Evolutionary conservation across 2,888 invertebrate species (phyloP).

Genomic region (Pherbina coryleti): DNA sequence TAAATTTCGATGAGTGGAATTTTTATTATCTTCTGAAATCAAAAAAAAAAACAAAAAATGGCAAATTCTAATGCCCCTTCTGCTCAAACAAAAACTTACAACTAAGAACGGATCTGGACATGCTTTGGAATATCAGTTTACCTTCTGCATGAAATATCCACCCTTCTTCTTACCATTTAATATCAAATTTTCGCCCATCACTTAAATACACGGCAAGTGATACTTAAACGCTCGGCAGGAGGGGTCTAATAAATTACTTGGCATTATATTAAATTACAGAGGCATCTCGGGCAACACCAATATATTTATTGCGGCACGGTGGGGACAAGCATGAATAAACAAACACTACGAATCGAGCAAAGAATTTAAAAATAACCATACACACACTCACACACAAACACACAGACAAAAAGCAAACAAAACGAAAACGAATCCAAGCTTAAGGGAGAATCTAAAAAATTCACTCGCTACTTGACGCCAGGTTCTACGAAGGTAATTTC

Average conservation of each 20-base stretch:
- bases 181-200: too few relatives aligned
- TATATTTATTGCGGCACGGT: slow-evolving; percentile 31
- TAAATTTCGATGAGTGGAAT: background rate
- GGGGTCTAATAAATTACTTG: slow-evolving; percentile 62
- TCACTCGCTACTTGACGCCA: slow-evolving; percentile 34
- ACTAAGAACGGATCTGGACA: too few relatives aligned
- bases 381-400: background rate
- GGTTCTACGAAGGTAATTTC: slow-evolving; percentile 7
- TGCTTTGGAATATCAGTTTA: too few relatives aligned
- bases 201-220: too few relatives aligned
- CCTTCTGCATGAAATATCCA: too few relatives aligned
- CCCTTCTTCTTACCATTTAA: too few relatives aligned
- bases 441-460: slow-evolving; percentile 3
- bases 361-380: slow-evolving; percentile 1
- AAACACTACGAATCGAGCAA: slow-evolving; percentile 10
- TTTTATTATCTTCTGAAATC: background rate
- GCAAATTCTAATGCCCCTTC: too few relatives aligned
- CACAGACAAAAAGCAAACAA: background rate
- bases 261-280: slow-evolving; percentile 59
- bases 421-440: slow-evolving; percentile 29
- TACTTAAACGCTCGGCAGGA: too few relatives aligned
- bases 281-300: slow-evolving; percentile 35
- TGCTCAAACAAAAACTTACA: too few relatives aligned
- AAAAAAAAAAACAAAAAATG: too few relatives aligned
- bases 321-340: slow-evolving; percentile 25